Evolutionary conservation across 2,113 vertebrate species (phyloP), one percentile per base, ranked within the genome.

Genomic region (Passer montanus): DNA sequence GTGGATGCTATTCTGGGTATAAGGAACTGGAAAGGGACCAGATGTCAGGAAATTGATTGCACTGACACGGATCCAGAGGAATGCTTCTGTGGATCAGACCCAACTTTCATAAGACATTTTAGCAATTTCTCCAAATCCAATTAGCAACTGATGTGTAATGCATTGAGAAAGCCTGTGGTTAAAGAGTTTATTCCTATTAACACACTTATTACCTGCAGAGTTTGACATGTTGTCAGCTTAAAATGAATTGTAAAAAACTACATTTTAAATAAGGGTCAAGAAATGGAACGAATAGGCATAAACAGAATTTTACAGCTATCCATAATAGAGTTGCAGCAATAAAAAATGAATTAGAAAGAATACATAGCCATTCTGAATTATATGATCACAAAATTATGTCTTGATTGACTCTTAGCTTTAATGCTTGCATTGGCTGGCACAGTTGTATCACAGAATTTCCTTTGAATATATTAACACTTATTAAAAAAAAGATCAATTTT

Each of bases 331-430:
- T 44, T 17, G 6, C 43, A 39, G 81, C 60, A 66, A 75, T 90
- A 81, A 84, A 95, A 86, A 69, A 60, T 33, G 23, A 58, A 8
- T 85, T n/a, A 68, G 49, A 77, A 90, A 90, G 89, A 96, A 91
- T 37, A 69, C 31, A 5, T 31, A 82, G 64, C 10, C 43, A 11
- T 81, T 78, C 72, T 47, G 56, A 74, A 66, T 63, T 78, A 79
- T 18, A 56, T 31, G 47, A 91, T 74, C 70, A 75, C 64, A 69
- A 75, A 78, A 89, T 81, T 63, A 85, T n/a, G 47, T 46, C 94
- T 93, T 81, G 89, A 94, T 84, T 94, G 78, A 95, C 85, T 94
- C 82, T 89, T 84, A 52, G 35, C 33, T 72, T 89, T 94, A 87
- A 87, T 60, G 62, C 37, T 52, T 85, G 41, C 81, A 75, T 43